A percentile compares a stretch with the other conserved stretches of the same genome.
These are phyloP conservation scores for human DNA, from an alignment of 2,113 vertebrate species.

Conservation along the genomic window DNA sequence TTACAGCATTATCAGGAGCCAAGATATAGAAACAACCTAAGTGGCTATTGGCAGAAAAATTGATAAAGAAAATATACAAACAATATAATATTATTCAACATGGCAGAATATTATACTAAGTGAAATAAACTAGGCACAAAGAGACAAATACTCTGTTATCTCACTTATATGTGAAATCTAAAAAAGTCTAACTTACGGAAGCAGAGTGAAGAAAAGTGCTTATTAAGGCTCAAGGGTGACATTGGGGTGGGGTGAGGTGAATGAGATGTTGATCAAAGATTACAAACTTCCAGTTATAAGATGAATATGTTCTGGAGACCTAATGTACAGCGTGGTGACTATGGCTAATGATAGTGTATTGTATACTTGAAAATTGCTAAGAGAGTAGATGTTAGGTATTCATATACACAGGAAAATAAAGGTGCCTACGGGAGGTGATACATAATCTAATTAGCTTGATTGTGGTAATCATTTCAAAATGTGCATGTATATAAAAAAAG, in stretches of 20 bases:
- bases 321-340: not conserved
- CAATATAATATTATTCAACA: not conserved
- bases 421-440: not conserved
- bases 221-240: not conserved
- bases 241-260: not conserved
- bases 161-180: not conserved
- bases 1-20: not conserved
- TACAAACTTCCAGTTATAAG: not conserved
- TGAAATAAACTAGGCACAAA: not conserved
- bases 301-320: not conserved
- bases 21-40: not conserved
- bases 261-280: not conserved
- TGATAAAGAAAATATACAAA: not conserved
- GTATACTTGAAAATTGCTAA: not conserved
- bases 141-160: not conserved
- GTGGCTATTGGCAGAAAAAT: not conserved
- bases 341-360: not conserved
- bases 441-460: not conserved
- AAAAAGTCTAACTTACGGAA: not conserved
- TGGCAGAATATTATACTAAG: not conserved
- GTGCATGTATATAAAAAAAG: not conserved
- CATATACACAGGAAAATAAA: not conserved
- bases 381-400: not conserved
- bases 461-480: not conserved
- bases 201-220: not conserved